phyloP scores from a whole-genome alignment of 2,113 vertebrate genomes.

The Cisticola juncidis region DNA sequence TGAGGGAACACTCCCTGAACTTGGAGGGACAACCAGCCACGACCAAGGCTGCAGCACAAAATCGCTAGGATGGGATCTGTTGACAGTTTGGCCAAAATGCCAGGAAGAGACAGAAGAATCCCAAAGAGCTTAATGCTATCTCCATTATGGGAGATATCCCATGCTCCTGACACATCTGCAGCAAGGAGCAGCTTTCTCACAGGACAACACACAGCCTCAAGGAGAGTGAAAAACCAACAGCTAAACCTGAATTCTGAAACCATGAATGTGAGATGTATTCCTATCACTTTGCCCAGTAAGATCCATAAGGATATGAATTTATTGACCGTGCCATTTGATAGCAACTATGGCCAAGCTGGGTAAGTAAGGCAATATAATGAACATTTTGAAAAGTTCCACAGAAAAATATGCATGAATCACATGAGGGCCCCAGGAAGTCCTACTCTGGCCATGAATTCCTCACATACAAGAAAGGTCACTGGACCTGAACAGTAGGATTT shows the following conservation, averaged over 20 bases:
- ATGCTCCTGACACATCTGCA: neutral
- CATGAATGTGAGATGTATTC: fast-evolving
- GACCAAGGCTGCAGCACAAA: neutral
- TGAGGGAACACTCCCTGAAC: neutral
- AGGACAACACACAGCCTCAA: neutral
- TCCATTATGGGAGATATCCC: neutral
- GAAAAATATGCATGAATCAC: neutral
- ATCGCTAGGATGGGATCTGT: neutral
- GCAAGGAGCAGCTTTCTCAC: neutral
- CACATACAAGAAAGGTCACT: neutral
- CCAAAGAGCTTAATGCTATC: neutral
- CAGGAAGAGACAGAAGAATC: neutral
- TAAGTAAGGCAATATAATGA: neutral
- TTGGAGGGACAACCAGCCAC: neutral
- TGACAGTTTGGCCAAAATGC: neutral
- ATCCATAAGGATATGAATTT: neutral
- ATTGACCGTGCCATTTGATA: neutral
- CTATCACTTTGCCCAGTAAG: fast-evolving
- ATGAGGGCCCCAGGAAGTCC: neutral
- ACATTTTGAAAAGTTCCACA: neutral
- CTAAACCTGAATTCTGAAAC: neutral
- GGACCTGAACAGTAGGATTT: neutral
- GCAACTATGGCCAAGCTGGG: neutral
- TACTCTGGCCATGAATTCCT: neutral
- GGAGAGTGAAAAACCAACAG: neutral